These are phyloP conservation scores for Falco novaeseelandiae DNA, from an alignment of 2,797 vertebrate species.

Conservation along the genomic window DNA sequence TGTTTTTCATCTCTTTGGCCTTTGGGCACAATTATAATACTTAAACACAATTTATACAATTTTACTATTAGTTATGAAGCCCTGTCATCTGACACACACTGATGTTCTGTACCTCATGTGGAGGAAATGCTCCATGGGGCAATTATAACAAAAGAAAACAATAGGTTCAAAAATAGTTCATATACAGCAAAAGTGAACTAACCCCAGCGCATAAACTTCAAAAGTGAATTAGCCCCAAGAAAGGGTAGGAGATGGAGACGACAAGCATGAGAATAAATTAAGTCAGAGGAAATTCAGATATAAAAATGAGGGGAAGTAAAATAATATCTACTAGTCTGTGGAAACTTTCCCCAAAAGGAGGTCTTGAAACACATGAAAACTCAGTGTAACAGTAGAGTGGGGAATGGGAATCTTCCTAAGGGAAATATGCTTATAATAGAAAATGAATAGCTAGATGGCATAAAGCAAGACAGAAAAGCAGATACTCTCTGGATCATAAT, in stretches of 20 bases:
- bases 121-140: background rate
- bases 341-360: background rate
- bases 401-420: background rate
- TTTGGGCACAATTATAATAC: constrained; percentile 16
- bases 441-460: background rate
- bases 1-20: background rate
- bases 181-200: background rate
- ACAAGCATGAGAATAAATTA: background rate
- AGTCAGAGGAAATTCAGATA: background rate
- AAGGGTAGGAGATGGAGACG: background rate
- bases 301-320: background rate
- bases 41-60: background rate
- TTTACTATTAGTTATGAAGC: background rate
- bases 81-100: background rate
- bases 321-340: background rate
- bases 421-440: background rate
- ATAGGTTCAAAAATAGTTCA: background rate
- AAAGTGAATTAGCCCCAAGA: background rate
- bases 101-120: background rate
- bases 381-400: background rate
- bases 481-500: background rate
- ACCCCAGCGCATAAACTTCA: background rate
- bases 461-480: background rate
- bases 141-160: background rate
- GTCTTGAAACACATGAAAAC: background rate